These are phyloP conservation scores for Mustela lutreola DNA, from an alignment of 2,113 vertebrate species.

Conservation along the genomic window DNA sequence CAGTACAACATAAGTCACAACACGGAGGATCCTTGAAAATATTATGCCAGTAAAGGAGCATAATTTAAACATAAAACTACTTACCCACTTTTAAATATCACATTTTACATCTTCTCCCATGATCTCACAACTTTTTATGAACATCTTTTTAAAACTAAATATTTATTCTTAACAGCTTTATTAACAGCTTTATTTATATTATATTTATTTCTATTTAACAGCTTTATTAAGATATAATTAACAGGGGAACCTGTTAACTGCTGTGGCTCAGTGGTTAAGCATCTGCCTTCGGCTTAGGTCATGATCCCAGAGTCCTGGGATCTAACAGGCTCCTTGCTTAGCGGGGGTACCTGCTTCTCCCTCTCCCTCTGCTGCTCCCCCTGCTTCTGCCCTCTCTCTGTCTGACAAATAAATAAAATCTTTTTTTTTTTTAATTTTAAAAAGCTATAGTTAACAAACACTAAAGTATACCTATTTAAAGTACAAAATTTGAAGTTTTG, in stretches of 20 bases:
- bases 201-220: background rate
- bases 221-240: background rate
- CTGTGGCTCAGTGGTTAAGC: no score
- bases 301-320: no score
- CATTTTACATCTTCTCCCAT: background rate
- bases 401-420: no score
- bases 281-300: no score
- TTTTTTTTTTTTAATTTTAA: no score
- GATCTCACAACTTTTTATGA: background rate
- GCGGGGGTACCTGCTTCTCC: no score
- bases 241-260: no score
- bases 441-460: background rate
- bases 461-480: background rate
- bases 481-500: background rate
- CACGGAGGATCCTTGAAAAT: background rate
- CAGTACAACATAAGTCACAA: background rate
- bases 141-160: background rate
- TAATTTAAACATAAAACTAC: background rate
- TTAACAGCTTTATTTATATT: background rate
- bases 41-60: background rate
- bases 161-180: background rate
- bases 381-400: no score
- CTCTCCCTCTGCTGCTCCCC: no score
- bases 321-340: no score
- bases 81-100: background rate